Percentiles rank a stretch among this genome's conserved stretches.
Evolutionary conservation across 2,888 invertebrate species (phyloP).

Genomic region (Chrysotoxum bicinctum): DNA sequence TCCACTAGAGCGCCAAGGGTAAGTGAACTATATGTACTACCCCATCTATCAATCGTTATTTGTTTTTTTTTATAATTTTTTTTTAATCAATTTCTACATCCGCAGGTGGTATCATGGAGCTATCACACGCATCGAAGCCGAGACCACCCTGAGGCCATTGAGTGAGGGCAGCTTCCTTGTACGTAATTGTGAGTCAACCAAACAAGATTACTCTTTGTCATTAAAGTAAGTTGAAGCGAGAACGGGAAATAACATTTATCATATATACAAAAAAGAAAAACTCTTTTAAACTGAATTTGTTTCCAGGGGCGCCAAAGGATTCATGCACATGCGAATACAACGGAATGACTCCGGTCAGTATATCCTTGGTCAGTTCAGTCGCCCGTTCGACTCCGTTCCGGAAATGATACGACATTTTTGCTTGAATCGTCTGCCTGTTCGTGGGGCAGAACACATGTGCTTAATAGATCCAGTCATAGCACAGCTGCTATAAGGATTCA

Average conservation of each 20-base stretch:
- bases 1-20: constrained; percentile 95
- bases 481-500: constrained; percentile 85
- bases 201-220: constrained; percentile 96
- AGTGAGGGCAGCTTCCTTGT: constrained; percentile 97
- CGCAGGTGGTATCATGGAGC: constrained; percentile 97
- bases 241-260: neutral
- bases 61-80: constrained; percentile 22
- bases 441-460: constrained; percentile 98
- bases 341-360: constrained; percentile 90
- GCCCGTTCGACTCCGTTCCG: constrained; percentile 95
- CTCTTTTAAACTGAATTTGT: constrained; percentile 40
- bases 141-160: constrained; percentile 90
- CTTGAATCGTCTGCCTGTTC: constrained; percentile 94
- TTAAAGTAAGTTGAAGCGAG: constrained; percentile 89
- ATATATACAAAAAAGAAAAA: neutral
- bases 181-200: constrained; percentile 95
- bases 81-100: constrained; percentile 57
- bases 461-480: constrained; percentile 95
- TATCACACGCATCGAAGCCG: constrained; percentile 94
- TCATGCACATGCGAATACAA: constrained; percentile 98
- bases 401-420: constrained; percentile 97
- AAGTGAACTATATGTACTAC: constrained; percentile 77
- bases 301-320: constrained; percentile 93
- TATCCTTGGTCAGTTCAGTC: constrained; percentile 95
- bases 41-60: constrained; percentile 9